These are phyloP conservation scores for Turnix velox DNA, from an alignment of 2,113 vertebrate species.

Conservation along the genomic window DNA sequence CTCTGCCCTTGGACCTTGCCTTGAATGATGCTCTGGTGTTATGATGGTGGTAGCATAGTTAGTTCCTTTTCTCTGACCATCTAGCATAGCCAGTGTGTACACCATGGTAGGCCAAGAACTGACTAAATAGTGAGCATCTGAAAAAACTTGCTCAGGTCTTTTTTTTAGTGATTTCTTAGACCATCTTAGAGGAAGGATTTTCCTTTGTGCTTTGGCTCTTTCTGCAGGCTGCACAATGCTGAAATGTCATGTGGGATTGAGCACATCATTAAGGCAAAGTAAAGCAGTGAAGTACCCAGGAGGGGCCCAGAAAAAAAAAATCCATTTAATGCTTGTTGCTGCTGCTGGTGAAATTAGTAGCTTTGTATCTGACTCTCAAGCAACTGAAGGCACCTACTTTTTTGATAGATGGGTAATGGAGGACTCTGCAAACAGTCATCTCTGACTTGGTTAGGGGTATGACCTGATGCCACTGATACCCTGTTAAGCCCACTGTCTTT, in stretches of 20 bases:
- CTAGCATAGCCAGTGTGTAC: neutral
- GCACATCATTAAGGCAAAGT: neutral
- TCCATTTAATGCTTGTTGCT: neutral
- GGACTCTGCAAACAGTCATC: neutral
- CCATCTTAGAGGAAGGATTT: neutral
- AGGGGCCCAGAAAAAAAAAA: neutral
- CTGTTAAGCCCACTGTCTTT: neutral
- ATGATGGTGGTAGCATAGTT: neutral
- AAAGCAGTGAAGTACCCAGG: neutral
- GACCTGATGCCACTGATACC: neutral
- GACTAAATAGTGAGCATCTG: neutral
- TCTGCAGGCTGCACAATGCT: neutral
- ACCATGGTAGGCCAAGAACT: neutral
- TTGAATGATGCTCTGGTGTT: neutral
- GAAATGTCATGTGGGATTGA: rapidly evolving
- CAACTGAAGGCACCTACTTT: neutral
- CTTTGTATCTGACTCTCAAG: neutral
- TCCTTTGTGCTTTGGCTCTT: neutral
- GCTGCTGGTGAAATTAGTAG: neutral
- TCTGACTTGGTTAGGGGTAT: neutral
- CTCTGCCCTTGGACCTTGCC: rapidly evolving
- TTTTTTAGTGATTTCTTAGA: neutral
- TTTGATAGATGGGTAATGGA: neutral
- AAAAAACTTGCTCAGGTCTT: neutral
- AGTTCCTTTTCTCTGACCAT: neutral